Evolutionary conservation across 1,140 invertebrate species (phyloP), one percentile per base, ranked within the genome.

Genomic region (Holcopasites calliopsidis): DNA sequence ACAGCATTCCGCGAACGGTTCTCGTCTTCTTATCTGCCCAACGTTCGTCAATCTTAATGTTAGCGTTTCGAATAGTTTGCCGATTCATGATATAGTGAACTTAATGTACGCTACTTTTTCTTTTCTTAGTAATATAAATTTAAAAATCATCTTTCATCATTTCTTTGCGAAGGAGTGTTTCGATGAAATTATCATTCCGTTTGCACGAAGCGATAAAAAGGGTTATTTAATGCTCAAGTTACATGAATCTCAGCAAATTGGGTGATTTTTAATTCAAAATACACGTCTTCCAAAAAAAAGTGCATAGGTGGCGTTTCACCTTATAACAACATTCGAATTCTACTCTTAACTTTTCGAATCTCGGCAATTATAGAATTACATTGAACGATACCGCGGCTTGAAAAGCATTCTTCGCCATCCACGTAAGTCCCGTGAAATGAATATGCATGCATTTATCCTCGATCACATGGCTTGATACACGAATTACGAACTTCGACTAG

Each of bases 1-100:
- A 70, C 71, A 52, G 57, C 82, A 80, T 82, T 77, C 69, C 77
- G 77, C 69, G 47, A 61, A 57, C 49, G 21, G 23, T 58, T 44
- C 23, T 58, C 26, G 26, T 28, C 49, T 64, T 61, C 47, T 76
- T 76, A 76, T 70, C 65, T 76, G 33, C 35, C 38, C 44, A 79
- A 57, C 35, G 58, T 79, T 70, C 13, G 52, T 76, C 52, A 76
- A 74, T 74, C 4, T 26, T 26, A 11, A 44, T 16, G 35, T 73
- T 73, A 73, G 21, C 35, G 4, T 33, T 18, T 2, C 0, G 10
- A 57, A 33, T 31, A 21, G 1, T 3, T 55, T 35, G 23, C 10
- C 13, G 6, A n/a, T 13, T 23, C 31, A 13, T 0, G n/a, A 3
- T 42, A 6, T 54, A 50, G 1, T 21, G 16, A 62, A 61, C 7